A percentile compares a stretch with the other conserved stretches of the same genome.
phyloP scores from a whole-genome alignment of 2,888 invertebrate species.

The Ctena decussata region DNA sequence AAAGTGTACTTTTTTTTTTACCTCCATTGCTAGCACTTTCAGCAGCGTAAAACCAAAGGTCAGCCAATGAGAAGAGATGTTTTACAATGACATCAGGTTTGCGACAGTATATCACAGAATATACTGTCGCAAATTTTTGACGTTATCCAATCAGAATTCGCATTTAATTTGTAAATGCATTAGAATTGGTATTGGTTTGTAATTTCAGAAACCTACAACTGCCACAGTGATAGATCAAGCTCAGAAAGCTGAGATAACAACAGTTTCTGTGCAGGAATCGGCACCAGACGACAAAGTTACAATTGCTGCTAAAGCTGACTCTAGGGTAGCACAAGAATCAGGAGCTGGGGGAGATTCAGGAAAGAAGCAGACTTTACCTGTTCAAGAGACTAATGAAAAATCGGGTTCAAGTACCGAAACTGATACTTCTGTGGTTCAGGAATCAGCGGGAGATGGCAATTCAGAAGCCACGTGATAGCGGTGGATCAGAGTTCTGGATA shows the following conservation, averaged over 20 bases:
- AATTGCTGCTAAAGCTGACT: neutral
- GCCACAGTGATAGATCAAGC: conserved; percentile 47
- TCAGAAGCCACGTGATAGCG: neutral
- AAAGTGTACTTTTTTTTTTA: too few relatives aligned
- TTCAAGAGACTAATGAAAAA: neutral
- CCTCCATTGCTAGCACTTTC: too few relatives aligned
- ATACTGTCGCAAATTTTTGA: too few relatives aligned
- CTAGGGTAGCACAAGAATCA: neutral
- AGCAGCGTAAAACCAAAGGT: too few relatives aligned
- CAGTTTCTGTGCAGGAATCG: conserved; percentile 9
- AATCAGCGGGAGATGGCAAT: neutral
- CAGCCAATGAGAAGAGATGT: too few relatives aligned
- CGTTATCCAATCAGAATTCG: too few relatives aligned
- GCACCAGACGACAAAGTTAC: neutral
- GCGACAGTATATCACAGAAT: too few relatives aligned
- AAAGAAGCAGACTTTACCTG: neutral
- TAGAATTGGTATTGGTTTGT: too few relatives aligned
- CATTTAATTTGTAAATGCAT: too few relatives aligned
- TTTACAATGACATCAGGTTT: too few relatives aligned
- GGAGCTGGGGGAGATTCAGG: neutral
- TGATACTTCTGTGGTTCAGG: neutral
- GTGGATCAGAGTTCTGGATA: too few relatives aligned
- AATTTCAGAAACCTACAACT: neutral
- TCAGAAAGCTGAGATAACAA: conserved; percentile 48
- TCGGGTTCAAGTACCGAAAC: neutral